Evolutionary conservation across 2,797 vertebrate species (phyloP), one percentile per base, ranked within the genome.

Genomic region (Prunella strophiata): DNA sequence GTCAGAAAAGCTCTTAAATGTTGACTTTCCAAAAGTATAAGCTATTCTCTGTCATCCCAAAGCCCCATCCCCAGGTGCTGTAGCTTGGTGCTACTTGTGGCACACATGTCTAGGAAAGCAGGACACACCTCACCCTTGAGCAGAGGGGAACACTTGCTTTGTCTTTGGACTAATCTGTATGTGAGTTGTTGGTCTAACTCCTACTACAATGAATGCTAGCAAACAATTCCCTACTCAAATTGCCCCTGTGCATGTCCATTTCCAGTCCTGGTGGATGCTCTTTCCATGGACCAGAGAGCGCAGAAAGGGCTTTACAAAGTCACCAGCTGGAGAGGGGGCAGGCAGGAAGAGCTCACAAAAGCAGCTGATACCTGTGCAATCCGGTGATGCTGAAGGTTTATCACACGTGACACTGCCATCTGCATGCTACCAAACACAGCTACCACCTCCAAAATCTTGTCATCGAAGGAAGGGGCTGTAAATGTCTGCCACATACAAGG

Each of bases 371-470:
- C 99, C 98, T 99, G 99, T n/a, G 99, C 99, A 25, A 99, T 99
- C 51, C 99, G 98, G 91, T 99, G 99, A 93, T 99, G 99, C 91
- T 99, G 99, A 32, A 99, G 98, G 91, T 98, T 99, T 92, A 99
- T 99, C 70, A 99, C 99, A 32, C 99, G 97, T 13, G 99, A 99
- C 61, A 99, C 99, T 0, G 99, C 99, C 99, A 99, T 99, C 97
- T 99, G 99, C 99, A 99, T 99, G 95, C 99, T 99, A 81, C 99
- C 99, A 16, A 99, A 99, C 85, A 99, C 99, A 0, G 99, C 99
- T 7, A 99, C 99, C 82, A 99, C 99, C 97, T 99, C 99, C 97
- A 99, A 95, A 72, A 99, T 98, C 98, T 99, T 99, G 85, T 99
- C 99, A 16, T 99, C 99, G 1, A 99, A 99, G 5, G 99, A 99